Evolutionary conservation across 1,140 invertebrate genomes (phyloP), one percentile per base, ranked within the genome.

Genomic region (Linepithema humile): DNA sequence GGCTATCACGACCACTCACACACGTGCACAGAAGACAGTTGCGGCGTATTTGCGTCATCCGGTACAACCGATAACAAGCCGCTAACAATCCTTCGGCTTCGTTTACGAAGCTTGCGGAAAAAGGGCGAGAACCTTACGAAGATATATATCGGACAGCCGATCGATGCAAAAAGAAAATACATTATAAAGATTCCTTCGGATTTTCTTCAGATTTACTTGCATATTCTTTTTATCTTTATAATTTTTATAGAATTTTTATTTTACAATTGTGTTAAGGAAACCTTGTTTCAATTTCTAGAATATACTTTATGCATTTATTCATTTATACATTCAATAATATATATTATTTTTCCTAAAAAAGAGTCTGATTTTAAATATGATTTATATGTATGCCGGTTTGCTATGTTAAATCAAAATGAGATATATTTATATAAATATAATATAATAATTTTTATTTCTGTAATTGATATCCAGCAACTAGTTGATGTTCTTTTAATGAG

Each of bases 131-230:
- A 53, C 53, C 32, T 38, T 15, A 23, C 17, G 38, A 57, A 23
- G 23, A 29, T 3, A 10, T 9, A 57, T 23, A 57, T 23, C 35
- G 23, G 23, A 45, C 10, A 17, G 15, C 23, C 23, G 48, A 69
- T 78, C 45, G 35, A 83, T 77, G 70, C 82, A 72, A 20, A 70
- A 85, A 32, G 59, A n/a, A n/a, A n/a, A n/a, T n/a, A n/a, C n/a
- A n/a, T 64, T 87, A 80, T 90, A 87, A 88, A 87, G 90, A 92
- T 90, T 87, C 60, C 69, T 75, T 86, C 85, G 86, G 67, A 85
- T 45, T 50, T 67, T 9, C 50, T 45, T 35, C 6, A 35, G 17
- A 62, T 3, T n/a, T n/a, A n/a, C n/a, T n/a, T n/a, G 15, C 29
- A 32, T 32, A 12, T 62, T 35, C 59, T 20, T 62, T 29, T 29